phyloP scores from a whole-genome alignment of 2,888 invertebrate genomes.

The Orgyia antiqua region DNA sequence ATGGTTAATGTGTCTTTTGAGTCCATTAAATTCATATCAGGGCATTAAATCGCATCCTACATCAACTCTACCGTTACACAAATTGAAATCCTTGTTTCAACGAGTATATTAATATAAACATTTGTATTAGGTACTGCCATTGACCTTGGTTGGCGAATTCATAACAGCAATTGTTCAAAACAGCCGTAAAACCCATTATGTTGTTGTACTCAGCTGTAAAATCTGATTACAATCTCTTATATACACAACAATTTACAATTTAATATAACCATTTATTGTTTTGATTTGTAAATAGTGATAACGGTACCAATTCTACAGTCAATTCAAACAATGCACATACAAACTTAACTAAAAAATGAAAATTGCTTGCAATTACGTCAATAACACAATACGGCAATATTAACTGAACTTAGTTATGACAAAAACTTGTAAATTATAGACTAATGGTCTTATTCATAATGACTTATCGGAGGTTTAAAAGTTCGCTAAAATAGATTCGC shows the following conservation, averaged over 20 bases:
- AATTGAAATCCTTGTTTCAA: background rate
- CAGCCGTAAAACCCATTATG: constrained; percentile 42
- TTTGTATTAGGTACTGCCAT: constrained; percentile 12
- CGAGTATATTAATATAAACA: constrained; percentile 6
- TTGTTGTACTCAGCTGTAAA: constrained; percentile 35
- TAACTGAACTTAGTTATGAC: too few relatives aligned
- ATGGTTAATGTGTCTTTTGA: too few relatives aligned
- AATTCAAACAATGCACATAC: too few relatives aligned
- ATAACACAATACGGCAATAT: too few relatives aligned
- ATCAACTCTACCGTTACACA: background rate
- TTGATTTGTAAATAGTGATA: constrained; percentile 32
- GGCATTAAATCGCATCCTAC: constrained; percentile 2
- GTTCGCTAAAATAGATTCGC: too few relatives aligned
- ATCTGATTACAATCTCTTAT: constrained; percentile 44
- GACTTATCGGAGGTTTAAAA: too few relatives aligned
- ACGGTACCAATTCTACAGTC: too few relatives aligned
- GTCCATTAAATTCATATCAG: background rate
- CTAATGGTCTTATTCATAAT: too few relatives aligned
- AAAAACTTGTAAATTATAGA: too few relatives aligned
- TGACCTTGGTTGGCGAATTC: constrained; percentile 34
- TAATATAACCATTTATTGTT: constrained; percentile 34
- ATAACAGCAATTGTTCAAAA: constrained; percentile 49
- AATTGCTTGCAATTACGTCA: too few relatives aligned
- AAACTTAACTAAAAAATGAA: too few relatives aligned
- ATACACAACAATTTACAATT: constrained; percentile 49